A percentile compares a stretch with the other conserved stretches of the same genome.
Conservation (phyloP, 2,113 vertebrate genomes). For the Heptranchias perlo region DNA sequence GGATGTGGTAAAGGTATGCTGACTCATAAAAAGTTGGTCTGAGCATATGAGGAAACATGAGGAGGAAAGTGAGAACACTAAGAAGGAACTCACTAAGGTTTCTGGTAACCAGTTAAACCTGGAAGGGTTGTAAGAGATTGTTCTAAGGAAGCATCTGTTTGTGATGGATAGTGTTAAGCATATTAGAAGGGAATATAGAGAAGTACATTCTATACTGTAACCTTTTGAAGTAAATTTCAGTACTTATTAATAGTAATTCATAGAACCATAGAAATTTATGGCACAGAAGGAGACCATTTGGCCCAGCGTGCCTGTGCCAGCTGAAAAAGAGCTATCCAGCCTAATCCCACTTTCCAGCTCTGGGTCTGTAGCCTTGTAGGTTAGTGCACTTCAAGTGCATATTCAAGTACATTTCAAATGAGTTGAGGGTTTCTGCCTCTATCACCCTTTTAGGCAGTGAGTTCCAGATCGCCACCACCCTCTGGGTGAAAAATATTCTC, state of each 20-base stretch:
- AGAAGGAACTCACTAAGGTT: constrained; percentile 13
- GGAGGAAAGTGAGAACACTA: constrained; percentile 26
- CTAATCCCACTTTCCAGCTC: too few relatives aligned
- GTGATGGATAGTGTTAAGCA: background rate
- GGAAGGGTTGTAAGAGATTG: background rate
- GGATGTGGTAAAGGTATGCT: constrained; percentile 25
- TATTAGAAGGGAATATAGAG: background rate
- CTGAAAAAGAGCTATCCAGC: too few relatives aligned
- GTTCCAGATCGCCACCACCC: too few relatives aligned
- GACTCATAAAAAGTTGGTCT: constrained; percentile 11
- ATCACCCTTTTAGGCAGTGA: too few relatives aligned
- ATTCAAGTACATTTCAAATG: too few relatives aligned
- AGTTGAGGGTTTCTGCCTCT: too few relatives aligned
- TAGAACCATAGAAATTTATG: too few relatives aligned
- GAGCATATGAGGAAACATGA: constrained; percentile 28
- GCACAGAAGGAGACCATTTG: too few relatives aligned
- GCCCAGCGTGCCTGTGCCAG: too few relatives aligned
- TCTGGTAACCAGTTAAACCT: constrained; percentile 32
- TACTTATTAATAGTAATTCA: background rate
- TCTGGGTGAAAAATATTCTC: too few relatives aligned
- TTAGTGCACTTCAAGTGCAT: too few relatives aligned
- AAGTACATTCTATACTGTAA: background rate
- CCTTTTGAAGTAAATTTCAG: background rate
- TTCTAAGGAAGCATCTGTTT: background rate
- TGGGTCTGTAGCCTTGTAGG: too few relatives aligned